These are phyloP conservation scores for Styela plicata DNA, from an alignment of 23 tunicate genomes.

Conservation along the genomic window DNA sequence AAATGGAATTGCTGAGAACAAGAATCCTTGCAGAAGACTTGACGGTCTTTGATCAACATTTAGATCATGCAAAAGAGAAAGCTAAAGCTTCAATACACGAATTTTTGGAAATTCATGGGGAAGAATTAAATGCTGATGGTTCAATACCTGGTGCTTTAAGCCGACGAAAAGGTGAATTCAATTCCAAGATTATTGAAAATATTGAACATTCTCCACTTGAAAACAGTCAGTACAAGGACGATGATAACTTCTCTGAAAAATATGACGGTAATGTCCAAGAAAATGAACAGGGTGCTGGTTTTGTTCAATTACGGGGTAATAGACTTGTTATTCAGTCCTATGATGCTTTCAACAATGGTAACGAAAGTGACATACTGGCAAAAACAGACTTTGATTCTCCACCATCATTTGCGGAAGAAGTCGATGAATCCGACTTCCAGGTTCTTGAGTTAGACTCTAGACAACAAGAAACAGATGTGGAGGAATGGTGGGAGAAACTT, in stretches of 20 bases:
- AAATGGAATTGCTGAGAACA: constrained; percentile 47
- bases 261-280: neutral
- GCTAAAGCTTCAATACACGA: constrained; percentile 32
- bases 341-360: neutral
- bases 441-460: neutral
- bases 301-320: neutral
- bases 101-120: constrained; percentile 9
- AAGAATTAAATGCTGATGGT: neutral
- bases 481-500: constrained; percentile 17
- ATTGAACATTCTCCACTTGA: neutral
- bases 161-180: neutral
- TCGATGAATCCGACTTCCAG: neutral
- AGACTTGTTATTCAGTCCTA: neutral
- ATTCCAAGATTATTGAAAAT: neutral
- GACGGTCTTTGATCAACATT: constrained; percentile 52
- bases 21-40: constrained; percentile 33
- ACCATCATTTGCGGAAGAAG: neutral
- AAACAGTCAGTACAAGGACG: neutral
- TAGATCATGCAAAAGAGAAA: constrained; percentile 59
- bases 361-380: neutral
- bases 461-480: neutral
- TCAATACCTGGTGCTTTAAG: neutral
- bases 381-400: neutral
- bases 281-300: neutral
- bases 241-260: neutral